Percentiles rank a stretch among this genome's conserved stretches.
These are phyloP conservation scores for Lathronympha strigana DNA, from an alignment of 2,888 invertebrate species.

Conservation along the genomic window DNA sequence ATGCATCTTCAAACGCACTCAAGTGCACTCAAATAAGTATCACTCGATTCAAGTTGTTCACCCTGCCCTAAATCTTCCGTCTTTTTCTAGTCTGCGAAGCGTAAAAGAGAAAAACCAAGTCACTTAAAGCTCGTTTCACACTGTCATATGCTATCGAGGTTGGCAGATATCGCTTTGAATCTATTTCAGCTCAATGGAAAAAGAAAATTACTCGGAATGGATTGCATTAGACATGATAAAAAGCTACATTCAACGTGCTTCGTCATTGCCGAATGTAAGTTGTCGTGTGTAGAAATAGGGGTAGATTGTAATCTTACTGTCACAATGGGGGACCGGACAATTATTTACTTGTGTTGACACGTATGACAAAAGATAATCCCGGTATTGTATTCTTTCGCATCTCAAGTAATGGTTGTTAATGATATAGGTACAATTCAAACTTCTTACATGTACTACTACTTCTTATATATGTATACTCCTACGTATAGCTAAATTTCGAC, in stretches of 20 bases:
- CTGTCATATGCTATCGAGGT: conserved; percentile 29
- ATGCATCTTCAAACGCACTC: conserved; percentile 54
- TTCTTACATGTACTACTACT: too few relatives aligned
- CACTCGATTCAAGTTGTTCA: conserved; percentile 60
- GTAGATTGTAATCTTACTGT: conserved; percentile 38
- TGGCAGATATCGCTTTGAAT: conserved; percentile 40
- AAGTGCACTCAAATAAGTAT: conserved; percentile 66
- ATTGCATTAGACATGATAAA: conserved; percentile 30
- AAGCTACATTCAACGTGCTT: conserved; percentile 35
- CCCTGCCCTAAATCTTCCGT: conserved; percentile 57
- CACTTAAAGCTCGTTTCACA: conserved; percentile 46
- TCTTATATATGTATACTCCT: too few relatives aligned
- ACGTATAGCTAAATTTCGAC: too few relatives aligned
- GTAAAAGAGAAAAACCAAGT: conserved; percentile 52
- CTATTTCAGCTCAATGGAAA: conserved; percentile 32
- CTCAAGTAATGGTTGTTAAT: not conserved
- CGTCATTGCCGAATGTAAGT: conserved; percentile 29
- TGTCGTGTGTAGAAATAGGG: conserved; percentile 24
- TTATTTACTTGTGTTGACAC: conserved; percentile 38
- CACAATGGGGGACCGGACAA: conserved; percentile 35
- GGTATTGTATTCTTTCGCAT: conserved; percentile 10
- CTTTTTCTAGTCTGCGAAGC: conserved; percentile 51
- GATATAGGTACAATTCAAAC: not conserved
- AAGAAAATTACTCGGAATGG: conserved; percentile 29
- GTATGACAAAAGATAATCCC: conserved; percentile 34